These are phyloP conservation scores for Heliornis fulica DNA, from an alignment of 2,113 vertebrate species.

Conservation along the genomic window DNA sequence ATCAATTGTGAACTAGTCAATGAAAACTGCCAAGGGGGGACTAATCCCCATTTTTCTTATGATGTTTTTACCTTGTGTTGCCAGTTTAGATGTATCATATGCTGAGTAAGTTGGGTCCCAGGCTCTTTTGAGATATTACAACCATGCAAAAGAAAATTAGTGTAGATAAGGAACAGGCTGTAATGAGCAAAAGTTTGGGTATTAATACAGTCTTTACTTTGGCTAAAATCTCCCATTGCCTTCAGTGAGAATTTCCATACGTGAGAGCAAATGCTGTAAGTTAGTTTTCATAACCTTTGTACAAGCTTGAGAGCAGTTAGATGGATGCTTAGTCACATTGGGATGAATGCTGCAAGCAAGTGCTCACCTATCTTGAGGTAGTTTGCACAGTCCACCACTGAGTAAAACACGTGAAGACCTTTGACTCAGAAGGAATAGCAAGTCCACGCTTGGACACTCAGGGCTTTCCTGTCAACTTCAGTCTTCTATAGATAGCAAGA, in stretches of 20 bases:
- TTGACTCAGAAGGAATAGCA: background rate
- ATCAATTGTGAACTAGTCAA: background rate
- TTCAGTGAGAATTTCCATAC: background rate
- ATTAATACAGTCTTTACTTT: constrained; percentile 3
- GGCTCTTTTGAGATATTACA: background rate
- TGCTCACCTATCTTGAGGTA: background rate
- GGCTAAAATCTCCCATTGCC: background rate
- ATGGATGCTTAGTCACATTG: background rate
- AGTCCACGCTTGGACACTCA: background rate
- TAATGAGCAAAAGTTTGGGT: background rate
- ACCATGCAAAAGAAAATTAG: background rate
- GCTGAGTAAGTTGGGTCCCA: background rate
- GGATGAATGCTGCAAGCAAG: background rate
- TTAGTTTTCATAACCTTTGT: constrained; percentile 17
- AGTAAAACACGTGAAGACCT: background rate
- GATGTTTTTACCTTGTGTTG: background rate
- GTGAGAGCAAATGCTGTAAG: background rate
- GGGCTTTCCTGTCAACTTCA: background rate
- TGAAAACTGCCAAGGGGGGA: background rate
- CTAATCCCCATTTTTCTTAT: background rate
- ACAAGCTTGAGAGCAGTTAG: background rate
- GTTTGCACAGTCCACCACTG: background rate
- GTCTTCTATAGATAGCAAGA: background rate
- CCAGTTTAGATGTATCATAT: background rate
- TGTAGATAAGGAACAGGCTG: background rate